Percentiles rank a stretch among this genome's conserved stretches.
phyloP scores from a whole-genome alignment of 2,113 vertebrate genomes.

The Bos indicus region DNA sequence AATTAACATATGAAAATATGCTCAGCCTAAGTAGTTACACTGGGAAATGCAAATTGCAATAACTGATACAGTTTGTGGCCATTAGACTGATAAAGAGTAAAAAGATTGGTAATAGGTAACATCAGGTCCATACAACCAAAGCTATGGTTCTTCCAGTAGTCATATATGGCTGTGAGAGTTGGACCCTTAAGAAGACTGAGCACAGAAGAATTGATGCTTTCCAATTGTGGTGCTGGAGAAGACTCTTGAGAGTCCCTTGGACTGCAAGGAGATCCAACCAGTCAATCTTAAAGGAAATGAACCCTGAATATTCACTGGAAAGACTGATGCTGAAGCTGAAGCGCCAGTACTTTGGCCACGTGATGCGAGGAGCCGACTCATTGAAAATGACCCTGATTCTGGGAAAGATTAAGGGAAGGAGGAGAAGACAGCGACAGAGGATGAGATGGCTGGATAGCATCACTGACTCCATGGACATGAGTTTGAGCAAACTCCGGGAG shows the following conservation, averaged over 20 bases:
- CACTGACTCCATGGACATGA: background rate
- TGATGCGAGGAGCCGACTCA: accelerated
- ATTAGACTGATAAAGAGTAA: background rate
- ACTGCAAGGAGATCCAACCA: background rate
- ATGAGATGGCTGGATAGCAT: background rate
- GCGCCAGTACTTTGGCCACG: background rate
- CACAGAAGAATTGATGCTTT: background rate
- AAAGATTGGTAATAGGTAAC: accelerated
- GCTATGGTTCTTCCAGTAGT: background rate
- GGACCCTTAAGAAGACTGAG: background rate
- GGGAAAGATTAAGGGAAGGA: background rate
- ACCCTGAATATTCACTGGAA: background rate
- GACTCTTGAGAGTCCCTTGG: background rate
- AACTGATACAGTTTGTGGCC: background rate
- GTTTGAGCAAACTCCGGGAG: background rate
- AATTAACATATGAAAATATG: background rate
- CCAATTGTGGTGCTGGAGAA: background rate
- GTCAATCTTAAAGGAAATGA: background rate
- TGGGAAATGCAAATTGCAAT: background rate
- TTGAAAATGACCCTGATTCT: background rate
- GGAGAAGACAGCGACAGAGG: accelerated
- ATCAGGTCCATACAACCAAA: background rate
- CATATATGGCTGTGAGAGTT: background rate
- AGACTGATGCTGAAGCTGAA: background rate
- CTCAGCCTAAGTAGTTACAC: background rate